Evolutionary conservation across 2,888 invertebrate species (phyloP).

Genomic region (Spodoptera littoralis): DNA sequence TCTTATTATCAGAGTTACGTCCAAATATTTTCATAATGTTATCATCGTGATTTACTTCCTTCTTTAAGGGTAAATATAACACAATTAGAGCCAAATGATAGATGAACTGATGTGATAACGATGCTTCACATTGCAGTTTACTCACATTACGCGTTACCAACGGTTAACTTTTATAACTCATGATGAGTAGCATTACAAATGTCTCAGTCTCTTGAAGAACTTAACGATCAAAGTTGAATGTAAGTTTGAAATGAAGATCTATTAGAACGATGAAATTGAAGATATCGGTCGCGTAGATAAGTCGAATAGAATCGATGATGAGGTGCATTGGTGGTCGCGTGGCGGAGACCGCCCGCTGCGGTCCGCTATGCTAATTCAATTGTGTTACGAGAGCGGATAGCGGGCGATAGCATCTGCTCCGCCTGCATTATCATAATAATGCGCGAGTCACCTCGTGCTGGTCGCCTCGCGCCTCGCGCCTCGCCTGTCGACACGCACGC

Average conservation of each 20-base stretch:
- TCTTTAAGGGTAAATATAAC: background rate
- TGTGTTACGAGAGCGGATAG: constrained; percentile 82
- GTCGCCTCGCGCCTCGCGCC: constrained; percentile 59
- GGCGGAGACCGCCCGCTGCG: constrained; percentile 85
- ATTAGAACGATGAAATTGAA: constrained; percentile 44
- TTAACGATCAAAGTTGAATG: constrained; percentile 15
- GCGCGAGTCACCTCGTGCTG: constrained; percentile 81
- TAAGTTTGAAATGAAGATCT: constrained; percentile 16
- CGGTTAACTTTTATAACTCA: constrained; percentile 45
- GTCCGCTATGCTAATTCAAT: constrained; percentile 88
- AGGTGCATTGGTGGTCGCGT: constrained; percentile 80
- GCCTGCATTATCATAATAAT: constrained; percentile 87
- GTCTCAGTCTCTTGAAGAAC: constrained; percentile 2
- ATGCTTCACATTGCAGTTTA: constrained; percentile 10
- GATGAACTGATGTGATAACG: constrained; percentile 24
- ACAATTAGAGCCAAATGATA: constrained; percentile 15
- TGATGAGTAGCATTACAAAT: constrained; percentile 28
- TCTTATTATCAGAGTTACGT: no score
- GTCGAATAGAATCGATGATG: constrained; percentile 65
- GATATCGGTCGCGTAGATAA: constrained; percentile 55
- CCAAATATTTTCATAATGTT: constrained; percentile 2
- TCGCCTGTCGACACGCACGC: constrained; percentile 71
- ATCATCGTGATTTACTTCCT: background rate
- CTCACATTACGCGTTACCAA: constrained; percentile 34
- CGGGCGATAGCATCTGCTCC: constrained; percentile 81